Base-by-base conservation (phyloP, 2,888 invertebrate genomes). In the Cetonia aurata region DNA sequence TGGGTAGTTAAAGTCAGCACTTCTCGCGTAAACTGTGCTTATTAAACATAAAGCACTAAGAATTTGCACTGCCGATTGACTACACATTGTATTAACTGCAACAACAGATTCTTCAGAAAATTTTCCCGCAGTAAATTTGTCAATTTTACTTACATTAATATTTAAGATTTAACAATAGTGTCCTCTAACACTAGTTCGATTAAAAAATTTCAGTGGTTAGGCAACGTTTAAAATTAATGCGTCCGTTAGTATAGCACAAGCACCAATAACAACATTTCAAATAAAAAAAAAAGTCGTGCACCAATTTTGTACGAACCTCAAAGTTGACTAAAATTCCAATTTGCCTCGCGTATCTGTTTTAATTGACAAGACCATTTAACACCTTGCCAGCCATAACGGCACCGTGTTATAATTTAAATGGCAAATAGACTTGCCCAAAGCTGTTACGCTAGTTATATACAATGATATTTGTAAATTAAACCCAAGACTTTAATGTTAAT, bases 301-400 rank as follows among this genome's bases (percentile, higher is more conserved):
- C 55, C 53, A 46, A 46, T 55, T 56, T 56, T 44, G 46, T 25
- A 17, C 15, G 31, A 46, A 10, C 1, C n/a, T 17, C 60, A 13
- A 69, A 52, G 25, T 59, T 52, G 52, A 69, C 69, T 69, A 44
- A 72, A 70, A 56, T 25, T 67, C 60, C 65, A 71, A 48, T 52
- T 69, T 56, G 31, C 62, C 57, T 66, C 66, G 19, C 17, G 59
- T 60, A 25, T 60, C 50, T 52, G n/a, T 48, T 55, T 56, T 72
- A 73, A 76, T 76, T 76, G 73, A 72, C 73, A 71, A 70, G 72
- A 65, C 57, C 73, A 77, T 79, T 81, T 82, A 80, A 80, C 79
- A 80, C 79, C 71, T 77, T 75, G 73, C 75, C 73, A 77, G 76
- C 77, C 78, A 75, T 82, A 82, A 82, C 82, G 83, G 83, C 79